Base-by-base conservation (phyloP, 2,113 vertebrate genomes). In the Dicrurus megarhynchus region DNA sequence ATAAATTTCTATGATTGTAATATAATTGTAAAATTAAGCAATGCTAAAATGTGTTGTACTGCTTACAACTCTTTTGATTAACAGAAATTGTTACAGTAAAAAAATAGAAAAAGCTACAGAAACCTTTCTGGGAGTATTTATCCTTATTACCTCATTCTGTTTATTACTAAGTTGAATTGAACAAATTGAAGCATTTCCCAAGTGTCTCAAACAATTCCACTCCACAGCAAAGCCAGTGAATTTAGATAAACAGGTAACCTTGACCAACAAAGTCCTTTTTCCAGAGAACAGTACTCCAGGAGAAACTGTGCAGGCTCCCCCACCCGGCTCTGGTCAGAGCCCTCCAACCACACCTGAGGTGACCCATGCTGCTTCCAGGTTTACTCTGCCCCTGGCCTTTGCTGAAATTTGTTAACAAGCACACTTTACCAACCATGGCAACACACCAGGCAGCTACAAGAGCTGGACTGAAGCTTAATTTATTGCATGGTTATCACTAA, bases 401-500 rank as follows among this genome's bases (percentile, higher is more conserved):
- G 11, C 47, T 91, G 69, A 82, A 93, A 77, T 55, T 67, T 61
- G 39, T 33, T 88, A 92, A 37, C 16, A 76, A 82, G 42, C 6
- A 39, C 55, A 56, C 37, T 78, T 71, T 32, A 47, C 37, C 39
- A 76, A 42, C 49, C 17, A 20, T 3, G 0, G 71, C 59, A 93
- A 67, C 15, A 33, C 61, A 78, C 32, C 56, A 56, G 11, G 41
- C 35, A 82, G 65, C 79, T 57, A 35, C 24, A 20, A 75, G 56
- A 87, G 64, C 33, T 65, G 53, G 64, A 68, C 64, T 44, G 67
- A 79, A 82, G 79, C 27, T 84, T 74, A 63, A 81, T 92, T 85
- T 80, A 88, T 35, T 59, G 50, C 57, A 93, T 84, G 89, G 28
- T 85, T 80, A 91, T 82, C 89, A 77, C 93, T 83, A 95, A 93